Conservation (phyloP, 2,797 vertebrate species). For the Phrynocephalus guinanensis region DNA sequence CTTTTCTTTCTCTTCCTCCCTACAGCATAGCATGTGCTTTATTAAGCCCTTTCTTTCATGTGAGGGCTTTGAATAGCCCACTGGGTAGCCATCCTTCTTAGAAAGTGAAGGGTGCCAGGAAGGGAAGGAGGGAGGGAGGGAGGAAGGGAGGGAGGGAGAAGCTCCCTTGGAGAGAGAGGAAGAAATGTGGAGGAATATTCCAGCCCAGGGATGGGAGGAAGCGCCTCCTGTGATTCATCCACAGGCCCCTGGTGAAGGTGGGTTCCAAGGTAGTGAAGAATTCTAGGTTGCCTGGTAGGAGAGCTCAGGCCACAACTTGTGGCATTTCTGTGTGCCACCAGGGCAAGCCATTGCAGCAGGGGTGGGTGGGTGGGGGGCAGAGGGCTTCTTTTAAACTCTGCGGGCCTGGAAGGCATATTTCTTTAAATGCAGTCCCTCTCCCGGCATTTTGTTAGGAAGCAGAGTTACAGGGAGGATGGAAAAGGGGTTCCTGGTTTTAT, state of each 20-base stretch:
- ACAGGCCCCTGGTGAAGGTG: slow-evolving; percentile 57
- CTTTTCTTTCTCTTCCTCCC: slow-evolving; percentile 58
- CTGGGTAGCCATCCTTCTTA: slow-evolving; percentile 80
- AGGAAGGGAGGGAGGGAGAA: slow-evolving; percentile 36
- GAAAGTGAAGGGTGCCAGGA: slow-evolving; percentile 56
- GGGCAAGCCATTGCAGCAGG: slow-evolving; percentile 19
- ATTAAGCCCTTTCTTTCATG: slow-evolving; percentile 82
- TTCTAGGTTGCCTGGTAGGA: slow-evolving; percentile 54
- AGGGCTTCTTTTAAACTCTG: background rate
- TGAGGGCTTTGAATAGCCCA: slow-evolving; percentile 79
- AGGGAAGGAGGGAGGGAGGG: background rate
- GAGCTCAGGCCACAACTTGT: slow-evolving; percentile 39
- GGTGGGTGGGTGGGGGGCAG: background rate
- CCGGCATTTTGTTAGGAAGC: slow-evolving; percentile 20
- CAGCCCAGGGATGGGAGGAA: slow-evolving; percentile 62
- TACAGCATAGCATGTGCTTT: slow-evolving; percentile 71
- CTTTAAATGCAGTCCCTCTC: rapidly evolving
- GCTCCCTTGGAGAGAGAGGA: slow-evolving; percentile 75
- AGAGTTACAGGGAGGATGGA: background rate
- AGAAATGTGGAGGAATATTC: slow-evolving; percentile 76
- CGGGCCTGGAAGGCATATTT: background rate
- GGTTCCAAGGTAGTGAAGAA: slow-evolving; percentile 52
- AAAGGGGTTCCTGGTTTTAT: background rate
- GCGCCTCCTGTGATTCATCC: slow-evolving; percentile 73
- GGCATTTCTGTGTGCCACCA: slow-evolving; percentile 46